Evolutionary conservation across 2,888 invertebrate genomes (phyloP).

Genomic region (Lithophane leautieri): DNA sequence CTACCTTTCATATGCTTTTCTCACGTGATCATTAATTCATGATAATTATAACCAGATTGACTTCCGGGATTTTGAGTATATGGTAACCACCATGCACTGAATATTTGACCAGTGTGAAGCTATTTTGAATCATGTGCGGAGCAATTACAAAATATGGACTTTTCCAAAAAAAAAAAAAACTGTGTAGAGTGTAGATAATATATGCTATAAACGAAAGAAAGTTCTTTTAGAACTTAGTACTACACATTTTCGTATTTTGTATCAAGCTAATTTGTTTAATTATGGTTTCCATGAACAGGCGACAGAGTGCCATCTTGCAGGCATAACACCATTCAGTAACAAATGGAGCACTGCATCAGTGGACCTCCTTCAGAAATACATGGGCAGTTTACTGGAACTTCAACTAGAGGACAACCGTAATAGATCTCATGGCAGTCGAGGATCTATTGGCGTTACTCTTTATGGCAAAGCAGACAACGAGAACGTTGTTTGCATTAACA

Average conservation of each 20-base stretch:
- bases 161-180: background rate
- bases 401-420: constrained; percentile 78
- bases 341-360: constrained; percentile 82
- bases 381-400: constrained; percentile 73
- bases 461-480: constrained; percentile 76
- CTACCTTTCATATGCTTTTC: background rate
- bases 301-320: constrained; percentile 83
- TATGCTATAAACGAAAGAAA: background rate
- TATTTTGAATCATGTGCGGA: background rate
- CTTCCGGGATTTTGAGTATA: background rate
- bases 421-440: constrained; percentile 54
- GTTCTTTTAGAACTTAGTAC: background rate
- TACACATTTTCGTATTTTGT: background rate
- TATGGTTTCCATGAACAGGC: constrained; percentile 71
- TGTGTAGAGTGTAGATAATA: background rate
- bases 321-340: constrained; percentile 82
- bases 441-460: constrained; percentile 81
- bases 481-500: constrained; percentile 79
- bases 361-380: constrained; percentile 74
- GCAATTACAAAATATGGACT: background rate
- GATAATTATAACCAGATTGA: background rate
- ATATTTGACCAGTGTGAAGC: background rate
- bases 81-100: no score
- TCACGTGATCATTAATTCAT: background rate
- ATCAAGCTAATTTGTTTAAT: background rate